Evolutionary conservation across 2,888 invertebrate genomes (phyloP), one percentile per base, ranked within the genome.

Genomic region (Drosophila niveifrons): DNA sequence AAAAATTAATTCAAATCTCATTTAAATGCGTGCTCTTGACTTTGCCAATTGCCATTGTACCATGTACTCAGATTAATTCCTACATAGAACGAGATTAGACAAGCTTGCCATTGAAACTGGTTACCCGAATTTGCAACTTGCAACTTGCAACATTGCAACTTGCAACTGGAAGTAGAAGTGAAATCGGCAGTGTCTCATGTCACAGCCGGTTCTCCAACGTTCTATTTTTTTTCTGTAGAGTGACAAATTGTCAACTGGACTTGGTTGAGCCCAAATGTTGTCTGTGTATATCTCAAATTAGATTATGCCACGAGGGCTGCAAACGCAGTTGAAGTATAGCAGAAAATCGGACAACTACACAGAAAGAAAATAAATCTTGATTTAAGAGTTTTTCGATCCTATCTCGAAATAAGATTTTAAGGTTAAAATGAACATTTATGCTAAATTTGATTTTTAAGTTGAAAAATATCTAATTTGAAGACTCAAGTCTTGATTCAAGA

Each of bases 211-310:
- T 41, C n/a, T 34, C 34, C 10, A 10, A 3, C 10, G 11, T 34
- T 31, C 31, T 31, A 9, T 23, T 23, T 23, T 23, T 23, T 23
- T 23, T 23, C 8, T 31, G 8, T 3, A 8, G 10, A 31, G 10
- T 31, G 31, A 31, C 10, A 31, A 31, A 36, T 36, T n/a, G 4
- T 23, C 58, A 62, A 59, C 48, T 34, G 11, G 34, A 57, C 29
- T 28, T 44, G 46, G 64, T 31, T 55, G 55, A 56, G 58, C 47
- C 72, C 72, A 65, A 52, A 66, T 55, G 55, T 53, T 72, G 81
- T 78, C 65, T 66, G 57, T 63, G 15, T 51, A 68, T 75, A 64
- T 65, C 36, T 64, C 72, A 81, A 82, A 82, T 82, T 72, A 82
- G 75, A 78, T 87, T 66, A 67, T 11, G 36, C n/a, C 59, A 34